phyloP scores from a whole-genome alignment of 1,140 invertebrate genomes.

The Ceratina japonica region DNA sequence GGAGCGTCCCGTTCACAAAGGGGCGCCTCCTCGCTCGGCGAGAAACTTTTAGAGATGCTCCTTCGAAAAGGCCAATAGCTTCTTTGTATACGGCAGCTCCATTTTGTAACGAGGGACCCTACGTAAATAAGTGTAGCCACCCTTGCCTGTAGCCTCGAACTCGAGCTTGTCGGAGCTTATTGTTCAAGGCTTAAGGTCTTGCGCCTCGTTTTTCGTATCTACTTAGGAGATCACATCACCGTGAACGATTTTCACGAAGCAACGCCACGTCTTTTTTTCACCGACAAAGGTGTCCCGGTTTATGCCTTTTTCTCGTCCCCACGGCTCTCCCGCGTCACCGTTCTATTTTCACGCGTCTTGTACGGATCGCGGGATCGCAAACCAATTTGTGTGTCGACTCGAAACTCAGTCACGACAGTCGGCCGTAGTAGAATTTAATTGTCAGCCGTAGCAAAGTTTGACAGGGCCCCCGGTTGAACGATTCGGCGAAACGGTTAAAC shows the following conservation, averaged over 20 bases:
- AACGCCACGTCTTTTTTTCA: background rate
- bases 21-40: background rate
- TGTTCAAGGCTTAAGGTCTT: background rate
- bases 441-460: background rate
- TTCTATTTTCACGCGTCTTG: background rate
- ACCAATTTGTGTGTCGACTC: conserved; percentile 4
- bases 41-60: background rate
- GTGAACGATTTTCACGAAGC: background rate
- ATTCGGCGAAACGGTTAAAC: background rate
- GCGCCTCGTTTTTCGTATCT: background rate
- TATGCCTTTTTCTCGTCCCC: background rate
- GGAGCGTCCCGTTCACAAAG: background rate
- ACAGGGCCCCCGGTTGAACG: background rate
- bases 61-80: conserved; percentile 3
- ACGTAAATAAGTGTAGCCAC: conserved; percentile 5
- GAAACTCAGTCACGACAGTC: background rate
- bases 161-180: background rate
- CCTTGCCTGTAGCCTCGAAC: background rate
- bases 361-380: background rate
- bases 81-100: conserved; percentile 3
- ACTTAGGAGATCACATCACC: background rate
- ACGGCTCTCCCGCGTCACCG: background rate
- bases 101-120: conserved; percentile 8
- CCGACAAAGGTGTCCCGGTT: background rate
- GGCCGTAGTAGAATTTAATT: conserved; percentile 9